Percentiles rank a stretch among this genome's conserved stretches.
These are phyloP conservation scores for Galeopsomyia nigrocyanea DNA, from an alignment of 2,888 invertebrate genomes.

Conservation along the genomic window DNA sequence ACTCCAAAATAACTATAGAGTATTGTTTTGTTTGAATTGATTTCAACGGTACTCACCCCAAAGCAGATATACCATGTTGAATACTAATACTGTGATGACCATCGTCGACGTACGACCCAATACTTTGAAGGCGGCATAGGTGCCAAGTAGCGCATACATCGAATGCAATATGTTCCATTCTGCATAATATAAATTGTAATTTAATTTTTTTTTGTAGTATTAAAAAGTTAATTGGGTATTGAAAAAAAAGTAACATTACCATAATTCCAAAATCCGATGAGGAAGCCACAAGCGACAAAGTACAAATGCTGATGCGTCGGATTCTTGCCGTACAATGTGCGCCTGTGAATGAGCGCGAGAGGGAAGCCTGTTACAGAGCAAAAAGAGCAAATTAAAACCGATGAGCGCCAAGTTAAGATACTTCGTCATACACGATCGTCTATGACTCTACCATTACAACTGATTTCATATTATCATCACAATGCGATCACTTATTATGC, in stretches of 20 bases:
- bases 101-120: conserved; percentile 77
- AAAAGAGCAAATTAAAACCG: neutral
- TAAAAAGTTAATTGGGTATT: neutral
- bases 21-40: neutral
- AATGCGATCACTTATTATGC: no score
- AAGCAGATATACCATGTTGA: conserved; percentile 86
- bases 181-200: conserved; percentile 54
- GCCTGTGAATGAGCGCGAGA: conserved; percentile 77
- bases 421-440: no score
- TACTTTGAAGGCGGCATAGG: conserved; percentile 77
- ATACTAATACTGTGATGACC: conserved; percentile 80
- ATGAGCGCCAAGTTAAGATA: no score
- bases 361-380: conserved; percentile 77
- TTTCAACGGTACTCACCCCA: conserved; percentile 68
- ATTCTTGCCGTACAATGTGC: conserved; percentile 72
- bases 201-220: neutral
- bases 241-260: conserved; percentile 71
- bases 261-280: conserved; percentile 88
- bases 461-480: no score
- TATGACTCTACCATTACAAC: no score
- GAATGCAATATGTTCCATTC: conserved; percentile 82
- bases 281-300: conserved; percentile 80
- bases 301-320: conserved; percentile 78
- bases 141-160: conserved; percentile 77
- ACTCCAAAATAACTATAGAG: neutral